Percentiles rank a stretch among this genome's conserved stretches.
Conservation (phyloP, 2,113 vertebrate genomes). For the Callocephalon fimbriatum region DNA sequence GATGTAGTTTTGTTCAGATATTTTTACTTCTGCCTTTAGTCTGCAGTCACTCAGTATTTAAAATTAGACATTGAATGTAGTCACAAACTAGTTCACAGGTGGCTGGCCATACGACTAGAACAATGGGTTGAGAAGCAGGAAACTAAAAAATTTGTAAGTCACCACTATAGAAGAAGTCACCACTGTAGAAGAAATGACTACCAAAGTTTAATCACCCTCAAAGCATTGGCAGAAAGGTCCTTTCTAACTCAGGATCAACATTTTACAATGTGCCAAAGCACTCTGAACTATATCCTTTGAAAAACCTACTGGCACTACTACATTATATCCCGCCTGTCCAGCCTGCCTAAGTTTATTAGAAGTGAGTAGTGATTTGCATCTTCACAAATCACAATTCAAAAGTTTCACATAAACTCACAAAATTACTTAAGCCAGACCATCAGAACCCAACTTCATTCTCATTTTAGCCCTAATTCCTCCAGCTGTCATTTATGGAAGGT, state of each 20-base stretch:
- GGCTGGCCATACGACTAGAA: background rate
- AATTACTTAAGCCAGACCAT: background rate
- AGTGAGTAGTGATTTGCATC: background rate
- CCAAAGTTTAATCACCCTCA: background rate
- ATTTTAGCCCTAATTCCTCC: background rate
- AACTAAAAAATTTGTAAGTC: background rate
- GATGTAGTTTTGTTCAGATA: too few species aligned
- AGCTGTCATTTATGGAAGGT: background rate
- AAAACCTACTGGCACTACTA: background rate
- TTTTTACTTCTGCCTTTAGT: too few species aligned
- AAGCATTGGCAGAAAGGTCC: background rate
- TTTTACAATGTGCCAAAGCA: background rate
- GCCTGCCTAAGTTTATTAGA: background rate
- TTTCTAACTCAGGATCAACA: background rate
- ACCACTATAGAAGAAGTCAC: background rate
- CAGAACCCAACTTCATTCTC: background rate
- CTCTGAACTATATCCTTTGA: background rate
- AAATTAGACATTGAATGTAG: too few species aligned
- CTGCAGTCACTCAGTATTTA: too few species aligned
- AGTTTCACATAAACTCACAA: background rate
- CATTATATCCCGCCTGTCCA: background rate
- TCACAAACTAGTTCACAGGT: background rate
- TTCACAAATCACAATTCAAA: background rate
- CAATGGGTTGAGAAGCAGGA: background rate
- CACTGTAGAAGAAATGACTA: background rate